These are phyloP conservation scores for Lanius ludovicianus DNA, from an alignment of 2,113 vertebrate species.

Conservation along the genomic window DNA sequence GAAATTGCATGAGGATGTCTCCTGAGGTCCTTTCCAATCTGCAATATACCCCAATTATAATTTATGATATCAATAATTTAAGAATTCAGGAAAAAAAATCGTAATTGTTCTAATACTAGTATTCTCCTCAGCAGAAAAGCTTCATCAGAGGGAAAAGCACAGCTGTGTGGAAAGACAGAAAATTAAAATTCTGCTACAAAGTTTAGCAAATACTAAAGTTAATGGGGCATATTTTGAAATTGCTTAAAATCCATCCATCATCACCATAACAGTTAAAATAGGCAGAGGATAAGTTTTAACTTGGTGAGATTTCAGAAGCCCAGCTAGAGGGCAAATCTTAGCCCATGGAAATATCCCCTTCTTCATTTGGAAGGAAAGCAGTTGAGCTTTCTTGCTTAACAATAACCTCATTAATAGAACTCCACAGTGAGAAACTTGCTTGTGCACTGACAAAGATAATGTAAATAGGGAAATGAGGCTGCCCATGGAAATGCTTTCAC, in stretches of 20 bases:
- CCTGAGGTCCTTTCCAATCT: not conserved
- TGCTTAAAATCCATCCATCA: not conserved
- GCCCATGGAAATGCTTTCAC: not conserved
- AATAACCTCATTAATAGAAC: constrained; percentile 66
- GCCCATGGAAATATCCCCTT: constrained; percentile 3
- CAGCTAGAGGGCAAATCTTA: not conserved
- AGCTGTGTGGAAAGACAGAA: not conserved
- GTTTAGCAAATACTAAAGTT: not conserved
- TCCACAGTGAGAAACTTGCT: constrained; percentile 21
- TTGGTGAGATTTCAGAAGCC: not conserved
- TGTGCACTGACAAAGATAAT: constrained; percentile 46
- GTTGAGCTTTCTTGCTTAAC: constrained; percentile 41
- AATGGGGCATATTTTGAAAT: not conserved
- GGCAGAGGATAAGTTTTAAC: not conserved
- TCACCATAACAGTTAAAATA: not conserved
- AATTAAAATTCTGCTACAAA: not conserved
- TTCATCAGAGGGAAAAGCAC: not conserved
- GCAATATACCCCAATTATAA: not conserved
- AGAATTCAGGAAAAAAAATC: constrained; percentile 1
- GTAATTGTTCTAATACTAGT: not conserved
- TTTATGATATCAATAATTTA: not conserved
- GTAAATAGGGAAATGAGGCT: constrained; percentile 7
- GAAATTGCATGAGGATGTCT: not conserved
- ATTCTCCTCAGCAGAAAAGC: constrained; percentile 1
- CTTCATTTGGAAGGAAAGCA: constrained; percentile 21